Percentiles rank a stretch among this genome's conserved stretches.
Evolutionary conservation across 2,888 invertebrate species (phyloP).

Genomic region (Drosophila buzzatii): DNA sequence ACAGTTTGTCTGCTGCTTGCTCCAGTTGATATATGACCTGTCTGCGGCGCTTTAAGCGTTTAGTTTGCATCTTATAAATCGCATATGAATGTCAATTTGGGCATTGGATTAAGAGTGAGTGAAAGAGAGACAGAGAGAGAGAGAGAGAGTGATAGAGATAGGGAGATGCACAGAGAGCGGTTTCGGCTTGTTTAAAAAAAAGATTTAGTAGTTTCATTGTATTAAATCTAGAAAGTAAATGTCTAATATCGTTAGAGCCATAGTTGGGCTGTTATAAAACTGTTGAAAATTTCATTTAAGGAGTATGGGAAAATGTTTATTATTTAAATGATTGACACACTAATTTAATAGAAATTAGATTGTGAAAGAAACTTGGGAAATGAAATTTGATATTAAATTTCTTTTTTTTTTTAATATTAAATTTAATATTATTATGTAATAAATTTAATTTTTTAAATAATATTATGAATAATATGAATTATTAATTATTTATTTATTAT

Average conservation of each 20-base stretch:
- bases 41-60: slow-evolving; percentile 43
- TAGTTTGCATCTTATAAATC: slow-evolving; percentile 55
- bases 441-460: too few species aligned
- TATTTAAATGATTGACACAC: neutral
- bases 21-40: slow-evolving; percentile 63
- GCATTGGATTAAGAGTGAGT: slow-evolving; percentile 9
- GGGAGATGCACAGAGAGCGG: neutral
- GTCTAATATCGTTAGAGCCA: slow-evolving; percentile 4
- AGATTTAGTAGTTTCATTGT: slow-evolving; percentile 21
- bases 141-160: slow-evolving; percentile 5
- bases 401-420: neutral
- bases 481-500: too few species aligned
- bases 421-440: too few species aligned
- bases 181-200: slow-evolving; percentile 2
- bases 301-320: neutral
- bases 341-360: neutral
- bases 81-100: slow-evolving; percentile 59
- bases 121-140: neutral
- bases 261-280: neutral
- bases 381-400: neutral
- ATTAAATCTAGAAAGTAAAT: slow-evolving; percentile 10
- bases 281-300: slow-evolving; percentile 2
- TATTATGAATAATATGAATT: too few species aligned
- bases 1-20: slow-evolving; percentile 36
- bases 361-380: neutral